Conservation (phyloP, 2,888 invertebrate species). For the Callinectes sapidus region DNA sequence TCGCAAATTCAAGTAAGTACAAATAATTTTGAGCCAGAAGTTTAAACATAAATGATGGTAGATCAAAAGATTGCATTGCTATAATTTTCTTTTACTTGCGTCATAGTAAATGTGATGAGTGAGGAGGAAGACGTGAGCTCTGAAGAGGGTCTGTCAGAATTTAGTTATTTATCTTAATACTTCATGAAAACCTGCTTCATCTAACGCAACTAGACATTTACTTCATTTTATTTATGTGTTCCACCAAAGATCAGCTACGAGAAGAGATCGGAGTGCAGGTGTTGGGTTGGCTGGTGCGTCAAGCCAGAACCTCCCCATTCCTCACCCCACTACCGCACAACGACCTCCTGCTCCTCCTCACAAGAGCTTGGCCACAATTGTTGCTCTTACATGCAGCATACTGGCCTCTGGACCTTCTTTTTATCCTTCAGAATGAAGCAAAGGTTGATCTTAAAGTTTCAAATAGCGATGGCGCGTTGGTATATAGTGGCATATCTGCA, state of each 20-base stretch:
- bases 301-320: conserved; percentile 52
- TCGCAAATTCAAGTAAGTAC: conserved; percentile 26
- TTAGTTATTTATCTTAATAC: not conserved
- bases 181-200: not conserved
- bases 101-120: too few species aligned
- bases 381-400: conserved; percentile 58
- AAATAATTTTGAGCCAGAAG: not conserved
- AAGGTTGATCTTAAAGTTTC: conserved; percentile 46
- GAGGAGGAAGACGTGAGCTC: too few species aligned
- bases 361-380: conserved; percentile 60
- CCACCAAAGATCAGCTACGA: conserved; percentile 38
- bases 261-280: conserved; percentile 58
- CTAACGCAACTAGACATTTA: not conserved
- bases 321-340: conserved; percentile 43
- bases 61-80: too few species aligned
- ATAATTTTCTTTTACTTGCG: too few species aligned
- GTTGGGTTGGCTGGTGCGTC: conserved; percentile 47
- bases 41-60: too few species aligned
- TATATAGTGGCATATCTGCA: not conserved
- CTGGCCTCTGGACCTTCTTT: conserved; percentile 54
- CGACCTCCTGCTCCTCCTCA: conserved; percentile 60
- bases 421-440: conserved; percentile 38
- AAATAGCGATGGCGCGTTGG: not conserved
- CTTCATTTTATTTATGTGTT: not conserved
- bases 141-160: too few species aligned